These are phyloP conservation scores for Lagorchestes hirsutus DNA, from an alignment of 2,797 vertebrate genomes.

Conservation along the genomic window DNA sequence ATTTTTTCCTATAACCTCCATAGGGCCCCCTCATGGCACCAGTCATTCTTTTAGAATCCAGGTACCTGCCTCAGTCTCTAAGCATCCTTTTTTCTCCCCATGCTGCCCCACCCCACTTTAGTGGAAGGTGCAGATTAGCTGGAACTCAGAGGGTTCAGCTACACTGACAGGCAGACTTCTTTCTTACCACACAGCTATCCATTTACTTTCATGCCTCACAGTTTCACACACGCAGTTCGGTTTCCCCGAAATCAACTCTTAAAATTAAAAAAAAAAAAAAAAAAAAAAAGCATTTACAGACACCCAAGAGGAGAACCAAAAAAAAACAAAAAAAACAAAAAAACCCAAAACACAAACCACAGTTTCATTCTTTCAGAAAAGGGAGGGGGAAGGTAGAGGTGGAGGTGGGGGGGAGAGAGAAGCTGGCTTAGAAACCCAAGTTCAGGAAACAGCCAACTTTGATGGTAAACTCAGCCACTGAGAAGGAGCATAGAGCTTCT, in stretches of 20 bases:
- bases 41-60: not conserved
- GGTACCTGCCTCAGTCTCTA: not conserved
- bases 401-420: not conserved
- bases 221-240: not conserved
- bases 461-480: not conserved
- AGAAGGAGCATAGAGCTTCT: not conserved
- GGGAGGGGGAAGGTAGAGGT: not conserved
- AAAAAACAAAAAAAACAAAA: not conserved
- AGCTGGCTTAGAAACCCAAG: constrained; percentile 38
- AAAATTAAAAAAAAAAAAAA: not conserved
- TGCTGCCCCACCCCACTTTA: not conserved
- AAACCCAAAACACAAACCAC: not conserved
- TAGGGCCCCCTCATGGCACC: not conserved
- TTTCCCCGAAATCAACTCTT: constrained; percentile 16
- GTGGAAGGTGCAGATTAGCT: not conserved
- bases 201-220: not conserved
- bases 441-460: constrained; percentile 40
- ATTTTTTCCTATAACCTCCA: not conserved
- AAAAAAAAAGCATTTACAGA: not conserved
- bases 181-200: not conserved
- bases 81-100: not conserved
- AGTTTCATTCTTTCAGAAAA: constrained; percentile 12
- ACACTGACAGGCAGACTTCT: not conserved
- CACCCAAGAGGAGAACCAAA: not conserved
- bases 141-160: not conserved